A percentile compares a stretch with the other conserved stretches of the same genome.
phyloP scores from a whole-genome alignment of 2,797 vertebrate species.

The Pseudocheirus occidentalis region DNA sequence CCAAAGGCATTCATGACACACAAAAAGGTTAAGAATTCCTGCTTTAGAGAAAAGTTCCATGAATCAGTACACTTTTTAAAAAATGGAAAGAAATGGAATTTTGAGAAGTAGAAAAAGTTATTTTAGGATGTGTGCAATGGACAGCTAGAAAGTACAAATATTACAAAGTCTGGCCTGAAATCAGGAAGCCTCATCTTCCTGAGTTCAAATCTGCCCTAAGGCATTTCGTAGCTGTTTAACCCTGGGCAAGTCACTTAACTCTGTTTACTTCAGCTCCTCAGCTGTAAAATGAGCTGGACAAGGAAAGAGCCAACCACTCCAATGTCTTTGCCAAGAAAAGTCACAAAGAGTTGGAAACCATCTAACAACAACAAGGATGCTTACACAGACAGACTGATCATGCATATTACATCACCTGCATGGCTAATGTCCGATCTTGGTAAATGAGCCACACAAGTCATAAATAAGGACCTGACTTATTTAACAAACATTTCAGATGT shows the following conservation, averaged over 20 bases:
- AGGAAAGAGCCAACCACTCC: neutral
- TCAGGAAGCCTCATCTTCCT: neutral
- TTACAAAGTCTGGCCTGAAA: neutral
- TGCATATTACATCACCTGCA: slow-evolving; percentile 60
- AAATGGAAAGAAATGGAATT: slow-evolving; percentile 64
- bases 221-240: neutral
- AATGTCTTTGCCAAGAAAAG: neutral
- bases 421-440: slow-evolving; percentile 67
- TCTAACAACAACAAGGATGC: slow-evolving; percentile 22
- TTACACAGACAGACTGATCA: slow-evolving; percentile 71
- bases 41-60: neutral
- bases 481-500: slow-evolving; percentile 73
- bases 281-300: neutral
- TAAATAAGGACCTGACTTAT: slow-evolving; percentile 77
- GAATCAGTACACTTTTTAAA: slow-evolving; percentile 42
- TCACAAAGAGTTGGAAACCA: neutral
- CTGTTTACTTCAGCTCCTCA: neutral
- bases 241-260: neutral
- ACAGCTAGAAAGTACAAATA: neutral
- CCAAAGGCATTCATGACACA: neutral
- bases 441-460: slow-evolving; percentile 77
- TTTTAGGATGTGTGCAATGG: slow-evolving; percentile 34
- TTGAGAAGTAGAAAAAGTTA: slow-evolving; percentile 57
- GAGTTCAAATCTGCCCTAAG: neutral
- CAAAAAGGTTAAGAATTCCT: neutral